Conservation (phyloP, 1,140 invertebrate genomes). For the Dreissena rostriformis region DNA sequence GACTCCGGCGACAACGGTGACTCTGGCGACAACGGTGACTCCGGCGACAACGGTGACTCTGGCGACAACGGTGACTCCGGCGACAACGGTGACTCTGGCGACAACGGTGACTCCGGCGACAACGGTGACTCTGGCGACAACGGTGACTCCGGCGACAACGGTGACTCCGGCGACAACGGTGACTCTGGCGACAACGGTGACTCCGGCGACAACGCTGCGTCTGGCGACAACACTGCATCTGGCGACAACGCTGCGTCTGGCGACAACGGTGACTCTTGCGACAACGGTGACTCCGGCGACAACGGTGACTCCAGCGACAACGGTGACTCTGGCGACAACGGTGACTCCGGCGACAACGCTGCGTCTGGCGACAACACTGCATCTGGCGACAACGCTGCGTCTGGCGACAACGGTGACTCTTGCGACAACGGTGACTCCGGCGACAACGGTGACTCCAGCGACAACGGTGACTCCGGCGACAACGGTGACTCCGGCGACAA, state of each 20-base stretch:
- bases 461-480: slow-evolving; percentile 3
- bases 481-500: slow-evolving; percentile 3
- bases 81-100: slow-evolving; percentile 1
- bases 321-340: slow-evolving; percentile 1
- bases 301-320: slow-evolving; percentile 1
- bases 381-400: not conserved
- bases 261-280: not conserved
- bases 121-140: not conserved
- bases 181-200: not conserved
- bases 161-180: not conserved
- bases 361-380: not conserved
- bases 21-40: not conserved
- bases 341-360: slow-evolving; percentile 1
- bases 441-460: slow-evolving; percentile 1
- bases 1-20: no score
- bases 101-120: not conserved
- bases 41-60: not conserved
- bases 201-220: not conserved
- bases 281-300: slow-evolving; percentile 3
- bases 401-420: not conserved
- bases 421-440: not conserved
- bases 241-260: not conserved
- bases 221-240: not conserved
- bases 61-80: slow-evolving; percentile 1
- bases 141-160: not conserved